Conservation (phyloP, 1,140 invertebrate genomes). For the Apocrypta bakeri region DNA sequence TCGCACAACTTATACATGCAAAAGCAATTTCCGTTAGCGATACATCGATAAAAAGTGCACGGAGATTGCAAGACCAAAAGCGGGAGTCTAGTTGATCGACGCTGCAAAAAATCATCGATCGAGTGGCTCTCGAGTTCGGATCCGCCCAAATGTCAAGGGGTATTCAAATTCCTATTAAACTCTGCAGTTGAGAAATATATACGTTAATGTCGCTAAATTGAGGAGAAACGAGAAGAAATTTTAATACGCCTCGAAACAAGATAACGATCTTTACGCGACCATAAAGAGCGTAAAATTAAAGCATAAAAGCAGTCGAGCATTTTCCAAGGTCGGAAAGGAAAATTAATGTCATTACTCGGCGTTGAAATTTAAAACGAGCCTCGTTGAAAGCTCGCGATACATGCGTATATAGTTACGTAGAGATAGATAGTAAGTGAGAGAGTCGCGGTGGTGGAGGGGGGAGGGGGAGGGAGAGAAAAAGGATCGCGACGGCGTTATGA, state of each 20-base stretch:
- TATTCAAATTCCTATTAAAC: background rate
- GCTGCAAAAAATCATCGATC: background rate
- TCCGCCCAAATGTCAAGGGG: background rate
- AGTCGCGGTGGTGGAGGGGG: too few species aligned
- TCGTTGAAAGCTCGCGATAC: background rate
- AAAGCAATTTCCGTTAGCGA: background rate
- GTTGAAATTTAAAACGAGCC: conserved; percentile 50
- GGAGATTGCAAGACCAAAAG: background rate
- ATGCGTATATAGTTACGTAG: background rate
- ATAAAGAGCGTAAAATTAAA: conserved; percentile 41
- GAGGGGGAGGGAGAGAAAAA: background rate
- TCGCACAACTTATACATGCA: background rate
- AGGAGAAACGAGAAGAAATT: conserved; percentile 16
- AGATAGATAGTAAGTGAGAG: too few species aligned
- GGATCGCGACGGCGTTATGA: background rate
- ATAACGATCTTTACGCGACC: conserved; percentile 40
- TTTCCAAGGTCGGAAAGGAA: conserved; percentile 45
- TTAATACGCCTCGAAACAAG: conserved; percentile 29
- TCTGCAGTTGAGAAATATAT: background rate
- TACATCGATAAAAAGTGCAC: background rate
- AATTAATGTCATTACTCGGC: conserved; percentile 50
- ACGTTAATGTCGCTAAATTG: background rate
- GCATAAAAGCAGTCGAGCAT: background rate
- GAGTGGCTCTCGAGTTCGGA: background rate
- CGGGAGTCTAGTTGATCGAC: too few species aligned